Conservation (phyloP, 2,797 vertebrate genomes). For the Sebastes melanostomus region DNA sequence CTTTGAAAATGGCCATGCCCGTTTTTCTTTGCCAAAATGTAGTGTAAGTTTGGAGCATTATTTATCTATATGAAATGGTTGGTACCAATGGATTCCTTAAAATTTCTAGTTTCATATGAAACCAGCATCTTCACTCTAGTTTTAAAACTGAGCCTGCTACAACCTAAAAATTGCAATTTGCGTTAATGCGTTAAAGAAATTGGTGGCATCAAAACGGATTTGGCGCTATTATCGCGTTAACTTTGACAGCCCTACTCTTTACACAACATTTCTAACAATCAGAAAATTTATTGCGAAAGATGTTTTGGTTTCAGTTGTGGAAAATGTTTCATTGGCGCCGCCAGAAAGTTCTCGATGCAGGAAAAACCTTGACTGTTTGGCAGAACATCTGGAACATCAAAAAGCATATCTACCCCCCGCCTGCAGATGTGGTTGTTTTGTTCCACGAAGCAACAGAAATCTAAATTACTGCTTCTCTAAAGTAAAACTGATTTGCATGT, state of each 20-base stretch:
- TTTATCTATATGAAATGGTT: no score
- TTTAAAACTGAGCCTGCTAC: no score
- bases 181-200: no score
- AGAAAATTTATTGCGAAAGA: background rate
- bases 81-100: no score
- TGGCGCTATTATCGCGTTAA: no score
- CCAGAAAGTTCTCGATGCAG: background rate
- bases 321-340: background rate
- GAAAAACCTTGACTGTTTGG: background rate
- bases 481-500: background rate
- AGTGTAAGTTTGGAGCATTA: no score
- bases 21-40: no score
- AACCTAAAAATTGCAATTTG: no score
- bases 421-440: background rate
- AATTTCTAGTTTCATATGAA: no score
- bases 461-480: background rate
- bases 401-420: background rate
- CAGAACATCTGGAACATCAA: slow-evolving; percentile 4
- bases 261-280: background rate
- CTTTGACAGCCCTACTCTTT: background rate
- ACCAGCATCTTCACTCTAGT: no score
- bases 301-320: background rate
- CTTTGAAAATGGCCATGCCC: no score
- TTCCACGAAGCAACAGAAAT: background rate
- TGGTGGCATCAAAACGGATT: no score